These are phyloP conservation scores for Neodontobutis hainanensis DNA, from an alignment of 2,113 vertebrate genomes.

Conservation along the genomic window DNA sequence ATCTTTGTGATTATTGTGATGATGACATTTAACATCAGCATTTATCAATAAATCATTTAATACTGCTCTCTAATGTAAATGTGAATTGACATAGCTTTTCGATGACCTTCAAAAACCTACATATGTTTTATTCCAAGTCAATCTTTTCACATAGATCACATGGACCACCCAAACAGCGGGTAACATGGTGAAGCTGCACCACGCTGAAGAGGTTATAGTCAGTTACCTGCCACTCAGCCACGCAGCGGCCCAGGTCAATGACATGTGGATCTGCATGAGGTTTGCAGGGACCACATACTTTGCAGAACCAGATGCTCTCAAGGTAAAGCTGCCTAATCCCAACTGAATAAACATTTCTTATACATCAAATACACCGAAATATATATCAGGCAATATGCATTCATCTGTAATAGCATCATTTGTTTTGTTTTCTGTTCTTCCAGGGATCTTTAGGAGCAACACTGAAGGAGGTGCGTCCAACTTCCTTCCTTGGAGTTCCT, in stretches of 20 bases:
- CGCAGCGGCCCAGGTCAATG: slow-evolving; percentile 79
- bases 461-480: slow-evolving; percentile 69
- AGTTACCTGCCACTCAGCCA: slow-evolving; percentile 81
- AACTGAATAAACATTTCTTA: not conserved
- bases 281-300: slow-evolving; percentile 71
- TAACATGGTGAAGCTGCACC: not conserved
- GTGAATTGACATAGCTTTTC: no score
- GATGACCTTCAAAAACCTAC: not conserved
- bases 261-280: slow-evolving; percentile 75
- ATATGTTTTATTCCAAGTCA: not conserved
- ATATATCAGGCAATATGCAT: not conserved
- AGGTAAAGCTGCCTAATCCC: slow-evolving; percentile 62
- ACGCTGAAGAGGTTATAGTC: slow-evolving; percentile 54
- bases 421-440: not conserved
- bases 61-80: no score
- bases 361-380: not conserved
- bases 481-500: slow-evolving; percentile 76
- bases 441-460: slow-evolving; percentile 77
- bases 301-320: slow-evolving; percentile 80
- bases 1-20: no score
- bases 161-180: slow-evolving; percentile 67
- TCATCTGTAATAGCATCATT: not conserved
- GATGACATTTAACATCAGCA: not conserved
- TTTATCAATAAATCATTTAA: no score
- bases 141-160: slow-evolving; percentile 64